These are phyloP conservation scores for Cataglyphis rosenhaueri DNA, from an alignment of 2,888 invertebrate species.

Conservation along the genomic window DNA sequence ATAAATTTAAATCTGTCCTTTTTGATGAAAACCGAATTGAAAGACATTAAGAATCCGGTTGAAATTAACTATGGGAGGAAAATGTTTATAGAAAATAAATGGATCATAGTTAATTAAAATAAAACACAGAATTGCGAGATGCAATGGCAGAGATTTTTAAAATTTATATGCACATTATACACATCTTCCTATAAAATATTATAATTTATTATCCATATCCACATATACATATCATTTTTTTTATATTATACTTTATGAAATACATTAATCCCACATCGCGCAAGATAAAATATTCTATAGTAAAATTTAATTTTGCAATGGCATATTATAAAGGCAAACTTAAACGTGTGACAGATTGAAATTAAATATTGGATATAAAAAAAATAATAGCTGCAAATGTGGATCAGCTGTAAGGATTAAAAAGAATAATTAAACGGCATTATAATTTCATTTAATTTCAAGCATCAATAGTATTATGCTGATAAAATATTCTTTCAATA, in stretches of 20 bases:
- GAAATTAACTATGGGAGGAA: background rate
- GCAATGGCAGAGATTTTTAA: background rate
- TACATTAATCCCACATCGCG: background rate
- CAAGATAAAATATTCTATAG: slow-evolving; percentile 35
- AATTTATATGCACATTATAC: background rate
- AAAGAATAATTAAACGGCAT: slow-evolving; percentile 24
- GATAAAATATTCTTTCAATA: slow-evolving; percentile 33
- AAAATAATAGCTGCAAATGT: background rate
- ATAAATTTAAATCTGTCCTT: background rate
- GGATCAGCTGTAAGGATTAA: background rate
- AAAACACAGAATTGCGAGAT: slow-evolving; percentile 1
- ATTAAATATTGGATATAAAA: slow-evolving; percentile 38
- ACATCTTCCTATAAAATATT: background rate
- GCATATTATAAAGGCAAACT: slow-evolving; percentile 10
- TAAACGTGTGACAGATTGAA: slow-evolving; percentile 8
- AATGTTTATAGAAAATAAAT: background rate
- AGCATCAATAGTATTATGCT: slow-evolving; percentile 21
- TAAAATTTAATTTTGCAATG: slow-evolving; percentile 14
- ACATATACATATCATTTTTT: background rate
- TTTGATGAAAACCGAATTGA: background rate
- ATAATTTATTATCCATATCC: background rate
- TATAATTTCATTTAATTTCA: slow-evolving; percentile 38
- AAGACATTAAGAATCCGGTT: background rate
- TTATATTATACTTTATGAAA: slow-evolving; percentile 15
- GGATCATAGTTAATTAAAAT: background rate